A percentile compares a stretch with the other conserved stretches of the same genome.
Conservation (phyloP, 2,797 vertebrate genomes). For the Balearica regulorum region DNA sequence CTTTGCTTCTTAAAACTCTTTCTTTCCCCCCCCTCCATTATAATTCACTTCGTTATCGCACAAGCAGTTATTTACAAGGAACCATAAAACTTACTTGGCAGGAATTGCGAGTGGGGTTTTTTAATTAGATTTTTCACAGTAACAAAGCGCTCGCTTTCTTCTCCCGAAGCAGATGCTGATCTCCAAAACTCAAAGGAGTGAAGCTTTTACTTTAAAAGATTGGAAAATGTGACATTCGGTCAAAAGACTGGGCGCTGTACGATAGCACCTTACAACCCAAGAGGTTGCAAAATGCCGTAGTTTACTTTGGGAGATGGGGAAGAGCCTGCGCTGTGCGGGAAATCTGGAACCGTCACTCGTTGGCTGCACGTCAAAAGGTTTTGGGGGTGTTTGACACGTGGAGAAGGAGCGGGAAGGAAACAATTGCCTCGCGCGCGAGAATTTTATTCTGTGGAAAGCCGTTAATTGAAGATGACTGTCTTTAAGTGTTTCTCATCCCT, state of each 20-base stretch:
- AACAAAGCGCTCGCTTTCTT: neutral
- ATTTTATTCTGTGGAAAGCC: neutral
- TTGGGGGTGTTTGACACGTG: neutral
- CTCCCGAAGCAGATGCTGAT: neutral
- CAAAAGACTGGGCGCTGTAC: neutral
- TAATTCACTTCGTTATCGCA: neutral
- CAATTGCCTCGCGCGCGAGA: neutral
- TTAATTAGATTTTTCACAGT: neutral
- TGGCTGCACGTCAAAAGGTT: neutral
- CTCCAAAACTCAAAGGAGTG: neutral
- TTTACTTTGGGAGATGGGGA: neutral
- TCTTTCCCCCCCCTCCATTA: neutral
- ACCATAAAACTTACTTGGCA: neutral
- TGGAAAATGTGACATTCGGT: neutral
- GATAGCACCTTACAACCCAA: neutral
- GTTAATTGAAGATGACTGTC: neutral
- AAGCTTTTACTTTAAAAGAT: neutral
- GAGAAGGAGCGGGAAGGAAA: neutral
- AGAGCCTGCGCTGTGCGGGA: neutral
- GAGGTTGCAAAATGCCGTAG: fast-evolving
- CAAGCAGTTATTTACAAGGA: neutral
- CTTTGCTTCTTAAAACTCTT: neutral
- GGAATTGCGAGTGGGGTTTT: neutral
- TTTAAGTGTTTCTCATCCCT: neutral
- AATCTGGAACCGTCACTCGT: fast-evolving